Evolutionary conservation across 2,888 invertebrate species (phyloP), one percentile per base, ranked within the genome.

Genomic region (Pelosia muscerda): DNA sequence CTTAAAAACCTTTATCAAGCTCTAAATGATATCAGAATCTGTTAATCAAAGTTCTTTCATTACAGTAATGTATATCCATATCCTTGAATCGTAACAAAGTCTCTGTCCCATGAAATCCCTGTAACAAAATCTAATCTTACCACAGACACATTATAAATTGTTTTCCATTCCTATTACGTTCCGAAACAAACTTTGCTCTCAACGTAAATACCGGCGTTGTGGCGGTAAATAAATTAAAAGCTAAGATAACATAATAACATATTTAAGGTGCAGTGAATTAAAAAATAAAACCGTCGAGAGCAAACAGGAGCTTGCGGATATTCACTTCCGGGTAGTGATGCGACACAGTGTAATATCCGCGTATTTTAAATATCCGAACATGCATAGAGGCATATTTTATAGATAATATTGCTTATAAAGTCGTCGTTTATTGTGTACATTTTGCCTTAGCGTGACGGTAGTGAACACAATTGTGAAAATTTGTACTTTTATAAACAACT

Each of bases 211-310:
- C 49, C 31, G 22, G 19, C 53, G 54, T 15, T 34, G 28, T 28
- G 31, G 19, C n/a, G 38, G 54, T 73, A 61, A 75, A 71, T 69
- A 71, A 77, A 72, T 74, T 71, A 78, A 80, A 75, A 66, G 59
- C 71, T 63, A 25, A 70, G 68, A 75, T 72, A 69, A 74, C 75
- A 73, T 73, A 65, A 62, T 69, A 71, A 76, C 73, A 73, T 69
- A 75, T 76, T 71, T 68, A 72, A 77, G 65, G 65, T 74, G 70
- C 77, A 74, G 54, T 73, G 71, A 77, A 77, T 79, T 81, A 74
- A 80, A 80, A 79, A 80, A 79, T 78, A 81, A 81, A 80, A 71
- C 77, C 69, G 66, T 60, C 68, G 42, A 59, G 57, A 65, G 71
- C 65, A 78, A 78, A 74, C 67, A 77, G 71, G 68, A 69, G 70